Conservation (phyloP, 2,888 invertebrate genomes). For the Athrips mouffetella region DNA sequence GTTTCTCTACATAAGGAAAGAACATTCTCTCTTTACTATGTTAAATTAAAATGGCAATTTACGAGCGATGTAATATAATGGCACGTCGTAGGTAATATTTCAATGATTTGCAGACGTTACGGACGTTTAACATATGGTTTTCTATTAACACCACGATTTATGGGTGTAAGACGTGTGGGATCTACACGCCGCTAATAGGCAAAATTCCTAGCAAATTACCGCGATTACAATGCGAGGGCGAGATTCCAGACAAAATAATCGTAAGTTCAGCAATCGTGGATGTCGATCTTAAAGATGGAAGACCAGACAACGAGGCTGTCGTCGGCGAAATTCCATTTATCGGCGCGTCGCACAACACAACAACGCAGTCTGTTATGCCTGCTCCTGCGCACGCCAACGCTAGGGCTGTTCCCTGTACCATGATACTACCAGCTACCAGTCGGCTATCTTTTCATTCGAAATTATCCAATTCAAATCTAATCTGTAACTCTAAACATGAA, state of each 20-base stretch:
- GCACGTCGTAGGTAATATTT: slow-evolving; percentile 8
- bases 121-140: slow-evolving; percentile 22
- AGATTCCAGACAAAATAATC: slow-evolving; percentile 49
- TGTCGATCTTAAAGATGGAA: slow-evolving; percentile 54
- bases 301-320: slow-evolving; percentile 46
- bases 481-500: no score
- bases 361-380: slow-evolving; percentile 58
- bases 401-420: slow-evolving; percentile 7
- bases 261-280: slow-evolving; percentile 51
- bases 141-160: slow-evolving; percentile 39
- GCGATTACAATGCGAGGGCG: slow-evolving; percentile 14
- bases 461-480: no score
- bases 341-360: slow-evolving; percentile 52
- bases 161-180: slow-evolving; percentile 23
- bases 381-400: slow-evolving; percentile 32
- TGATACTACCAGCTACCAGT: background rate
- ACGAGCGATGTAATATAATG: background rate
- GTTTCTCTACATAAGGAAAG: no score
- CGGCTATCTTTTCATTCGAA: no score
- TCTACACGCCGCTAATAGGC: slow-evolving; percentile 24
- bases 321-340: slow-evolving; percentile 66
- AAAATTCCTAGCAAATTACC: slow-evolving; percentile 18
- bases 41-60: background rate
- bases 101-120: slow-evolving; percentile 8
- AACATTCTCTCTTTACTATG: background rate